Conservation (phyloP, 2,797 vertebrate genomes). For the Pteropus rufus region DNA sequence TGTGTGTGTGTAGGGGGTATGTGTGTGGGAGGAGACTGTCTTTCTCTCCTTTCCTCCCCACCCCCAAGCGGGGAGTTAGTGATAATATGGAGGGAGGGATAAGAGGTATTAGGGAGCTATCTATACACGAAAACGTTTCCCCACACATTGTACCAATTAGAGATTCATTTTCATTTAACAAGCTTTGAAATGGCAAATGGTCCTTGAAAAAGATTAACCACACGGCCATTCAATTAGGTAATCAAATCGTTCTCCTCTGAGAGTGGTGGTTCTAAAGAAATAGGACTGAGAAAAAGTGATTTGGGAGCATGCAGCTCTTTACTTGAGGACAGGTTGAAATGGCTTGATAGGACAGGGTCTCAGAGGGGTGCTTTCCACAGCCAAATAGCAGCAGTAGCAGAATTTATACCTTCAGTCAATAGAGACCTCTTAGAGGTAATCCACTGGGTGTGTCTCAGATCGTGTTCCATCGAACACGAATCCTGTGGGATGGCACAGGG, state of each 20-base stretch:
- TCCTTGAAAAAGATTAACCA: slow-evolving; percentile 5
- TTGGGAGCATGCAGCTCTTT: background rate
- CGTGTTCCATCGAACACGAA: background rate
- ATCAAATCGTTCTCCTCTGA: background rate
- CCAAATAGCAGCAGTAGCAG: background rate
- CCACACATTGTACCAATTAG: background rate
- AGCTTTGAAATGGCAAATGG: background rate
- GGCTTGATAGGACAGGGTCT: background rate
- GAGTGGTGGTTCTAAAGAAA: background rate
- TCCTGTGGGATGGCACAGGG: background rate
- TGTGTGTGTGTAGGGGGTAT: too few species aligned
- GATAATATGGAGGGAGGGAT: background rate
- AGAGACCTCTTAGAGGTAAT: background rate
- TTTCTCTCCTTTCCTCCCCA: too few species aligned
- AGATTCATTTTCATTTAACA: background rate
- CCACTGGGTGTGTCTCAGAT: background rate
- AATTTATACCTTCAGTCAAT: accelerated
- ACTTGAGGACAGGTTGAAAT: background rate
- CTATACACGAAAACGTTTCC: background rate
- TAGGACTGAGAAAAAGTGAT: background rate
- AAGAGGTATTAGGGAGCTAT: background rate
- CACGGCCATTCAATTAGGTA: background rate
- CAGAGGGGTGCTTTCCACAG: background rate
- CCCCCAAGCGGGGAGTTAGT: background rate
- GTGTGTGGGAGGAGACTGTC: accelerated